Conservation (phyloP, 2,113 vertebrate species). For the Grammomys surdaster region DNA sequence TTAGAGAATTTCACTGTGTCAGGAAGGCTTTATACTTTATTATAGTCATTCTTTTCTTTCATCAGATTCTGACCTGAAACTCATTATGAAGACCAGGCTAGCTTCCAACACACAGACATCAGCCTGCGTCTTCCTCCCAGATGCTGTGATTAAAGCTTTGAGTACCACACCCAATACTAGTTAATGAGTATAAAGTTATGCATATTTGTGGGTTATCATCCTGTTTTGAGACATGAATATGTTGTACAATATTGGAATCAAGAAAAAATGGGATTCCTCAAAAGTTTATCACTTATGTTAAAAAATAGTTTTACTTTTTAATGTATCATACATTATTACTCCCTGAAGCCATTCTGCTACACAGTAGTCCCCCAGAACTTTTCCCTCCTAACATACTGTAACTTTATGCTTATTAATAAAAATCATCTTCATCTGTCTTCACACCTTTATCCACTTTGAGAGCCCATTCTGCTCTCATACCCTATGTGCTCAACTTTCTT, state of each 20-base stretch:
- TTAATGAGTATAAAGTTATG: not conserved
- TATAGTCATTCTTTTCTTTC: not conserved
- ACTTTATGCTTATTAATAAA: not conserved
- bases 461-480: not conserved
- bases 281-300: not conserved
- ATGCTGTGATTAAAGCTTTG: not conserved
- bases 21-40: constrained; percentile 19
- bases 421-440: not conserved
- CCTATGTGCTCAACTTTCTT: not conserved
- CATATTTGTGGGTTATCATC: not conserved
- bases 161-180: not conserved
- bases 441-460: not conserved
- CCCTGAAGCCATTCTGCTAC: not conserved
- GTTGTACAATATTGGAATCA: not conserved
- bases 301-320: not conserved
- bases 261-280: not conserved
- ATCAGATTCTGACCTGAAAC: not conserved
- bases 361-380: not conserved
- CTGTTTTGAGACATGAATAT: not conserved
- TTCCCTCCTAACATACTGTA: not conserved
- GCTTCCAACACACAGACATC: not conserved
- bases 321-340: not conserved
- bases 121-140: not conserved
- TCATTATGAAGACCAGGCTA: not conserved
- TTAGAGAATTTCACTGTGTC: constrained; percentile 36